Evolutionary conservation across 2,888 invertebrate genomes (phyloP).

Genomic region (Pemphredon lugubris): DNA sequence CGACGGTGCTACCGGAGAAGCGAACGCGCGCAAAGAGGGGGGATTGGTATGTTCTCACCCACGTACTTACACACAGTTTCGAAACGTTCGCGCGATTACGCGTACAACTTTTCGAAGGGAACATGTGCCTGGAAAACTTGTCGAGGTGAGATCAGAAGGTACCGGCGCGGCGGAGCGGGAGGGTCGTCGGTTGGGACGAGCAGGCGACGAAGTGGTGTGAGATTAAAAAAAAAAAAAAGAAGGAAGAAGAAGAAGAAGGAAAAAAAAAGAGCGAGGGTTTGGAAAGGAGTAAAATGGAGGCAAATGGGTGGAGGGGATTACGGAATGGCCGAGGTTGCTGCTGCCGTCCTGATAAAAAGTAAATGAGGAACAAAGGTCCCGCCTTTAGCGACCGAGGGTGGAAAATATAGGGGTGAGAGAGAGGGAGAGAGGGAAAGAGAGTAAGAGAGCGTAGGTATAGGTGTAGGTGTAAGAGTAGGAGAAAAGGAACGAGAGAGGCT

Average conservation of each 20-base stretch:
- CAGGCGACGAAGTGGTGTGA: constrained; percentile 22
- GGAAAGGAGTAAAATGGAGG: constrained; percentile 30
- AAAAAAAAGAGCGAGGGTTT: constrained; percentile 37
- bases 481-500: constrained; percentile 47
- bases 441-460: too few species aligned
- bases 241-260: constrained; percentile 28
- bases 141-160: constrained; percentile 54
- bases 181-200: too few species aligned
- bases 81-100: constrained; percentile 37
- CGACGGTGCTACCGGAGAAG: not conserved
- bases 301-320: constrained; percentile 47
- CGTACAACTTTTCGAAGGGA: constrained; percentile 19
- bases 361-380: constrained; percentile 80
- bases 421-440: constrained; percentile 23
- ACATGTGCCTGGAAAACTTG: constrained; percentile 64
- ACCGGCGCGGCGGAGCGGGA: not conserved
- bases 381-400: constrained; percentile 59
- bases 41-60: constrained; percentile 4
- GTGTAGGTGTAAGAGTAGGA: constrained; percentile 19
- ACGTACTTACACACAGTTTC: constrained; percentile 12
- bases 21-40: constrained; percentile 16
- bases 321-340: constrained; percentile 67
- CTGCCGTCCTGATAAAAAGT: constrained; percentile 77
- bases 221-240: constrained; percentile 26
- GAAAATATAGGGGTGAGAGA: constrained; percentile 59